Conservation (phyloP, 1,140 invertebrate genomes). For the Conus ventricosus region DNA sequence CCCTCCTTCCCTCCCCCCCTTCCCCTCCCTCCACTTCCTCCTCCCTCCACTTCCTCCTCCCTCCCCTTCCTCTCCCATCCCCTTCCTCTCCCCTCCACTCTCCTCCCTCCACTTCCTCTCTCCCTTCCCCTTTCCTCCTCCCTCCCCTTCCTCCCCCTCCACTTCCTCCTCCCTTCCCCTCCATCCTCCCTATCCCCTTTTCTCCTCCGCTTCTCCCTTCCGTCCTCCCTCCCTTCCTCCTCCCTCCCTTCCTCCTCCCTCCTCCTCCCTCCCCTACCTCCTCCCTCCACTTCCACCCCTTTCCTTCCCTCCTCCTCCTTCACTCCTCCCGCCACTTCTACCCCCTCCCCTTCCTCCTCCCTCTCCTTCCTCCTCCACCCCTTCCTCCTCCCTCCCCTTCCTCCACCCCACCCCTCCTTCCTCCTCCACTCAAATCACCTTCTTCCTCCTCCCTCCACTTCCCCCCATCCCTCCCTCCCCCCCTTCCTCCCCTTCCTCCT, state of each 20-base stretch:
- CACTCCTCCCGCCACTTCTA: too few relatives aligned
- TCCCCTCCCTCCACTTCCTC: background rate
- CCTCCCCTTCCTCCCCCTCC: background rate
- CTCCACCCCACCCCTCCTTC: too few relatives aligned
- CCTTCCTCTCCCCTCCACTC: background rate
- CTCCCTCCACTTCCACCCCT: background rate
- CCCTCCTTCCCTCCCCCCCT: background rate
- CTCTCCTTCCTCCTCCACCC: too few relatives aligned
- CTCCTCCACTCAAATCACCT: too few relatives aligned
- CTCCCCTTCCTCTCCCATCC: background rate
- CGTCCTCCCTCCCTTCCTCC: background rate
- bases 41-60: conserved; percentile 2
- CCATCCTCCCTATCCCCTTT: background rate
- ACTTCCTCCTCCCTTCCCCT: background rate
- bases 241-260: background rate
- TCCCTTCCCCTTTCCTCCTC: background rate
- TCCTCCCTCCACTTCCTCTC: background rate
- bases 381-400: too few relatives aligned
- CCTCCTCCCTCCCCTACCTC: background rate
- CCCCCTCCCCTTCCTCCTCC: too few relatives aligned
- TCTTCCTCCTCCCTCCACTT: too few relatives aligned
- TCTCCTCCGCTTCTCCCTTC: background rate
- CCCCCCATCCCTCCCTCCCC: too few relatives aligned
- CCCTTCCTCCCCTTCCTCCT: too few relatives aligned
- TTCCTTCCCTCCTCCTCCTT: background rate